Evolutionary conservation across 2,113 vertebrate genomes (phyloP), one percentile per base, ranked within the genome.

Genomic region (Holacanthus passer): DNA sequence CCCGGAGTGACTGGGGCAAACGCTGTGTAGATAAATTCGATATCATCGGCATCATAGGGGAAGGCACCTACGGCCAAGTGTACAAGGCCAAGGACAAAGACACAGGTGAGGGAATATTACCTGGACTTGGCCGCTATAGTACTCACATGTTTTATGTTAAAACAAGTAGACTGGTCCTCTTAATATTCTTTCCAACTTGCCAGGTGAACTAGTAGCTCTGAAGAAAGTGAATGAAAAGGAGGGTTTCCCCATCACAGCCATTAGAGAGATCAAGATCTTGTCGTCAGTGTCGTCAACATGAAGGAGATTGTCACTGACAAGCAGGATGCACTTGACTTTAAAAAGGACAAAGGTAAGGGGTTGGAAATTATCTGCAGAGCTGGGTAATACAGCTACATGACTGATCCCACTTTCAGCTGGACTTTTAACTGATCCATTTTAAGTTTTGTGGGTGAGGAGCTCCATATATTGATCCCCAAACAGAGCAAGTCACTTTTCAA

Each of bases 221-320:
- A 99, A 99, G 94, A 99, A 99, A 94, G 98, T 99, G 79, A 99
- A 99, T 29, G 98, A 99, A 83, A 99, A 99, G 85, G 98, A 99
- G 77, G 98, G 98, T 2, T 99, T 99, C 86, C 98, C 98, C 87
- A 99, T 99, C 91, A 99, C 98, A 0, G 98, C 98, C 88, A 99
- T 99, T 84, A 94, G 98, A 7, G 98, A 99, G 92, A 99, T 99
- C 90, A 99, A 99, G 91, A 99, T 99, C 87, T 93, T 99, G 27
- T 94, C 98, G 74, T 98, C 88, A 99, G 98, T 13, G 98, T 99
- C 5, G 98, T 99, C 87, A 99, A 99, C 95, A 99, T 99, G 98
- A 99, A 99, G 95, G 98, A 99, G 91, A 99, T 99, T 0, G 98
- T 99, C 91, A 99, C 98, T 0, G 98, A 99, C 95, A 99, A 99